These are phyloP conservation scores for Arenaria interpres DNA, from an alignment of 2,113 vertebrate species.

Conservation along the genomic window DNA sequence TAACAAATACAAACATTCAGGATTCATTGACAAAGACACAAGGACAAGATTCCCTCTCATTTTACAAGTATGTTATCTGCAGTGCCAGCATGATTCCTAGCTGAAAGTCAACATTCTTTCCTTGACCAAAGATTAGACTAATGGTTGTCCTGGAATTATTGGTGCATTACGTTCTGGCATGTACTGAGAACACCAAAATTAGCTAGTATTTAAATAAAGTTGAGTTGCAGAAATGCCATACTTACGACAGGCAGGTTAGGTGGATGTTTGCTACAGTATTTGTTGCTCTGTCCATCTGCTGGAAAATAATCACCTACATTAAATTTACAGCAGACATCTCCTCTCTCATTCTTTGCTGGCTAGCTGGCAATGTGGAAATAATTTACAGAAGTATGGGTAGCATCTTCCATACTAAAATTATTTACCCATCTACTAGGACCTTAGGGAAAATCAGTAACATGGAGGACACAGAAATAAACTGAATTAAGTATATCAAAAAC, in stretches of 20 bases:
- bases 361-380: not conserved
- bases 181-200: not conserved
- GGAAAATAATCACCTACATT: not conserved
- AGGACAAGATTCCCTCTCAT: not conserved
- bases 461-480: not conserved
- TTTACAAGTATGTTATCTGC: not conserved
- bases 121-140: not conserved
- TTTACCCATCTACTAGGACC: not conserved
- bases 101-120: not conserved
- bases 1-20: not conserved
- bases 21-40: not conserved
- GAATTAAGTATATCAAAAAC: not conserved
- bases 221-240: not conserved
- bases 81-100: not conserved
- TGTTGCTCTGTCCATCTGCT: not conserved
- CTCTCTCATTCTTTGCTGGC: not conserved
- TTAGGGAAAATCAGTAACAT: not conserved
- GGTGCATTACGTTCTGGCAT: not conserved
- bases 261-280: not conserved
- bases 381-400: not conserved
- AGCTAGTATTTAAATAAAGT: not conserved
- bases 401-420: not conserved
- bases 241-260: not conserved
- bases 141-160: not conserved
- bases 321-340: not conserved